Percentiles rank a stretch among this genome's conserved stretches.
phyloP scores from a whole-genome alignment of 1,140 invertebrate species.

The Scaptomyza pallida region DNA sequence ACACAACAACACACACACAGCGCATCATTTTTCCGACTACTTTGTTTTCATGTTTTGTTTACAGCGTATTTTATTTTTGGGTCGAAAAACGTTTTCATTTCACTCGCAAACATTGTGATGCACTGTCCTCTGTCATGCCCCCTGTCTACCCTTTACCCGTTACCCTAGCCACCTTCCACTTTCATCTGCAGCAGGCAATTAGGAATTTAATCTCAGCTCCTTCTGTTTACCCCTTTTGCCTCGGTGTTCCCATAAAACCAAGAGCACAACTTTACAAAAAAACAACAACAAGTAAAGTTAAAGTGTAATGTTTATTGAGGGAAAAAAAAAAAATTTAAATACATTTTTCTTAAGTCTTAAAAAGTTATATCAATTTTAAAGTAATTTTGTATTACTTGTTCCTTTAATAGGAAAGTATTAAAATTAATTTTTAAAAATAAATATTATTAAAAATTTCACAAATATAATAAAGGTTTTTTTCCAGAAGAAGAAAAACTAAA shows the following conservation, averaged over 20 bases:
- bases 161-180: too few relatives aligned
- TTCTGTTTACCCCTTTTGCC: slow-evolving; percentile 15
- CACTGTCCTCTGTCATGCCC: slow-evolving; percentile 9
- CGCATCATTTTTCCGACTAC: slow-evolving; percentile 54
- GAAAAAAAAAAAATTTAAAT: neutral
- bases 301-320: neutral
- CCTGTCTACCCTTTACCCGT: too few relatives aligned
- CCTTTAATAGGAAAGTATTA: too few relatives aligned
- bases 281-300: slow-evolving; percentile 53
- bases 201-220: slow-evolving; percentile 48
- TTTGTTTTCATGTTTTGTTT: slow-evolving; percentile 61
- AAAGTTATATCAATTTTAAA: too few relatives aligned
- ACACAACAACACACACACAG: slow-evolving; percentile 54
- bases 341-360: neutral
- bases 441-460: too few relatives aligned
- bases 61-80: slow-evolving; percentile 17
- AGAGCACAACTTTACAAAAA: slow-evolving; percentile 67
- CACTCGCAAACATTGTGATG: slow-evolving; percentile 26
- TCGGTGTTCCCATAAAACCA: slow-evolving; percentile 63
- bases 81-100: slow-evolving; percentile 60
- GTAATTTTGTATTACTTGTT: too few relatives aligned
- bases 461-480: too few relatives aligned
- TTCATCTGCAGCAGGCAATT: slow-evolving; percentile 47
- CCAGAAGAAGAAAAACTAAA: too few relatives aligned
- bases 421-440: too few relatives aligned